Evolutionary conservation across 1,140 invertebrate species (phyloP), one percentile per base, ranked within the genome.

Genomic region (Pseudachorutes palmiensis): DNA sequence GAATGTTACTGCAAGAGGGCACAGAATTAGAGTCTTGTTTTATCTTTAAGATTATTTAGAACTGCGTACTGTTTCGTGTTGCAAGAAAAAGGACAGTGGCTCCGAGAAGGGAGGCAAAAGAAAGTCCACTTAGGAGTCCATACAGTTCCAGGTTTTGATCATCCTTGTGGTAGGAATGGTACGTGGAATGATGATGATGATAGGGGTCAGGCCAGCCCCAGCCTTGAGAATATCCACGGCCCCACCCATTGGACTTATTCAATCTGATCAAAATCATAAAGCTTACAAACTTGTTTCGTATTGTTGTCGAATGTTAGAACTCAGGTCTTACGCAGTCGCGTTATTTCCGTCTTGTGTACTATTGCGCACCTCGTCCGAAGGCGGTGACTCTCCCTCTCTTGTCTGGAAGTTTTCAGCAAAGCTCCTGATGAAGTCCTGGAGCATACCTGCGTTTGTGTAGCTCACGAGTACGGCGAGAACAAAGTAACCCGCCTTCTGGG

Each of bases 101-200:
- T 36, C 72, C 72, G 3, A 73, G 65, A 14, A 73, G 51, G 22
- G 64, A 64, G 22, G 72, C 72, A 63, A 73, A 73, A 3, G 66
- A 68, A 29, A 73, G 65, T 1, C 72, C 72, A 14, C 64, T 69
- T 14, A 73, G 62, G 2, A 73, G 57, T 30, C 58, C 58, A 65
- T 73, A 73, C 2, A 73, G 41, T 29, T 73, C 72, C 62, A 70
- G 29, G 48, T 73, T 72, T 28, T 70, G 66, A 29, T 71, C 59
- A 32, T 65, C 58, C 24, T 55, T 9, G 51, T 55, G 24, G 24
- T 55, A 55, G 14, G 51, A 14, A 26, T 55, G 51, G 51, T 55
- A 22, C 9, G 51, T 55, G 5, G 12, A 24, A 55, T 55, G 51
- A 22, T 55, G 51, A 14, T 9, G 51, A 5, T 55, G 9, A 55